Conservation (phyloP, 2,113 vertebrate genomes). For the Solea solea region DNA sequence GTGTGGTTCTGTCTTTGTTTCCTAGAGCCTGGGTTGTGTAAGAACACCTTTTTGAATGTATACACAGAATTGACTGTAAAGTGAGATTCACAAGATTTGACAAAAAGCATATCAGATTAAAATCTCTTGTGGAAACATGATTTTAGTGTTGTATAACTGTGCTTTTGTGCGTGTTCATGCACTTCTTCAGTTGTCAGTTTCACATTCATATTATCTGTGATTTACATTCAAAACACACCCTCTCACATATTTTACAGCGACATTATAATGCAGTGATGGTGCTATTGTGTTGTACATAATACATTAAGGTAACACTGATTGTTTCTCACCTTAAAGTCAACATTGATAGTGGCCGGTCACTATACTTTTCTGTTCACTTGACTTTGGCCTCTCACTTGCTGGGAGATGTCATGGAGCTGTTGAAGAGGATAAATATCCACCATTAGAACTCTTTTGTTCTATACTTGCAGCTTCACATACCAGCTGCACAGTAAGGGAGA, state of each 20-base stretch:
- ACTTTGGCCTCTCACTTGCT: slow-evolving; percentile 12
- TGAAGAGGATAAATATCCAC: slow-evolving; percentile 54
- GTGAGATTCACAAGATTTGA: background rate
- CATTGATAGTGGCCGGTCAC: slow-evolving; percentile 9
- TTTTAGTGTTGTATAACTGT: slow-evolving; percentile 23
- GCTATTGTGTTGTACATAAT: slow-evolving; percentile 17
- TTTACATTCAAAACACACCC: slow-evolving; percentile 33
- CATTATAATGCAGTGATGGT: slow-evolving; percentile 1
- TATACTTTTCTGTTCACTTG: slow-evolving; percentile 25
- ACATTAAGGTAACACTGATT: slow-evolving; percentile 29
- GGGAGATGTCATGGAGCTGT: slow-evolving; percentile 47
- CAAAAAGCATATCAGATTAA: background rate
- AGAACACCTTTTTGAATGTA: background rate
- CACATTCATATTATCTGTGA: slow-evolving; percentile 34
- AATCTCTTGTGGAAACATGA: slow-evolving; percentile 7
- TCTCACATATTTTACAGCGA: slow-evolving; percentile 39
- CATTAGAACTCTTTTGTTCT: slow-evolving; percentile 42
- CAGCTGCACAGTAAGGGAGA: slow-evolving; percentile 30
- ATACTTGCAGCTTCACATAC: slow-evolving; percentile 37
- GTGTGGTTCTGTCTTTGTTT: background rate
- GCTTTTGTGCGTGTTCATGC: background rate
- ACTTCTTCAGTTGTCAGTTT: background rate
- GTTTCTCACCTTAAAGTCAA: slow-evolving; percentile 33
- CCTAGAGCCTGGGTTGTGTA: background rate
- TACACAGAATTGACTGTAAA: background rate